Percentiles rank a stretch among this genome's conserved stretches.
phyloP scores from a whole-genome alignment of 92 coral and sea anemone genomes.

The Parazoanthus swiftii region DNA sequence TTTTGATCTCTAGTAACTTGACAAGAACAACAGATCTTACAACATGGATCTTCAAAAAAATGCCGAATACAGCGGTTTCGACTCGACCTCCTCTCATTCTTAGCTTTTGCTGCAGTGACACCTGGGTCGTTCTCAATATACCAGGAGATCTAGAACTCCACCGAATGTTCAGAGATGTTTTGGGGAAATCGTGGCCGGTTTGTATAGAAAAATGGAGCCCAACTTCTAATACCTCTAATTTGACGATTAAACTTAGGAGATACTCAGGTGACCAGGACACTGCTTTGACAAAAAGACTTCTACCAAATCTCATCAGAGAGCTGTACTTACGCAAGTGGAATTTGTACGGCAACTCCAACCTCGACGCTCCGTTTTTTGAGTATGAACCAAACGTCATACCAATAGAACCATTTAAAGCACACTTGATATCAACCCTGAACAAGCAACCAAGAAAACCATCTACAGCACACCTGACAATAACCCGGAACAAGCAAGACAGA shows the following conservation, averaged over 20 bases:
- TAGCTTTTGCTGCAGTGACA: neutral
- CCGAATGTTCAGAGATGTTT: constrained; percentile 42
- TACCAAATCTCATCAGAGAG: constrained; percentile 42
- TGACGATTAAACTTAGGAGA: constrained; percentile 51
- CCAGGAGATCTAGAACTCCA: neutral
- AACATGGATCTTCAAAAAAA: constrained; percentile 51
- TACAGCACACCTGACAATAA: constrained; percentile 40
- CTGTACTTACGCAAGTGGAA: constrained; percentile 41
- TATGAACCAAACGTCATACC: constrained; percentile 41
- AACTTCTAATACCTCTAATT: neutral
- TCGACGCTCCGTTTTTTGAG: constrained; percentile 46
- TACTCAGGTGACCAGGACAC: constrained; percentile 44
- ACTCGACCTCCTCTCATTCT: neutral
- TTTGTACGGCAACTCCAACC: constrained; percentile 40
- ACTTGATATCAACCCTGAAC: too few relatives aligned
- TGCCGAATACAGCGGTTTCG: constrained; percentile 24
- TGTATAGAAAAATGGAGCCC: constrained; percentile 47
- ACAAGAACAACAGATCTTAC: constrained; percentile 46
- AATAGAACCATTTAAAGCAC: neutral
- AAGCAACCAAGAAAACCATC: neutral
- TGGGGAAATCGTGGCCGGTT: constrained; percentile 37
- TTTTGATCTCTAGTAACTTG: constrained; percentile 42
- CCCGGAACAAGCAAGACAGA: constrained; percentile 44
- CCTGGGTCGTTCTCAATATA: neutral
- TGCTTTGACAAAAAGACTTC: constrained; percentile 31